These are phyloP conservation scores for Macrocentrus cingulum DNA, from an alignment of 1,140 invertebrate genomes.

Conservation along the genomic window DNA sequence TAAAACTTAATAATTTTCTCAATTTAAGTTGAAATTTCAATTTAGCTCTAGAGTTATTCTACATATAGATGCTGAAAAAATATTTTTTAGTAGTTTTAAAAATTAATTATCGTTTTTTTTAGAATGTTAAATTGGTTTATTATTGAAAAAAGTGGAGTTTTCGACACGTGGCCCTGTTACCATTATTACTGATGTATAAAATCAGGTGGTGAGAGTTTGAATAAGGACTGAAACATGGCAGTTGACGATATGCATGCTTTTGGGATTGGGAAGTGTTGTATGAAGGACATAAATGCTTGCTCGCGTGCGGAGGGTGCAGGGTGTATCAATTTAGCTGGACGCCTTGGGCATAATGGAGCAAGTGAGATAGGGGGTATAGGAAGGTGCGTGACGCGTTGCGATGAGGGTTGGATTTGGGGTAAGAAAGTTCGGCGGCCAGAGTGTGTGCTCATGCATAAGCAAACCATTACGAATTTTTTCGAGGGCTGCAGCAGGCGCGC, in stretches of 20 bases:
- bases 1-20: too few species aligned
- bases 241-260: conserved; percentile 12
- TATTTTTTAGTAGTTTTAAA: too few species aligned
- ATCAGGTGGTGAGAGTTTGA: background rate
- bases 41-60: too few species aligned
- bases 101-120: too few species aligned
- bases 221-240: background rate
- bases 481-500: conserved; percentile 25
- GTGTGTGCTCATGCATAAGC: conserved; percentile 13
- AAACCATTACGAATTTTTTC: conserved; percentile 2
- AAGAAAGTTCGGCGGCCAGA: background rate
- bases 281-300: conserved; percentile 6
- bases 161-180: too few species aligned
- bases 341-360: conserved; percentile 34
- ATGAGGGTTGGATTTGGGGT: conserved; percentile 9
- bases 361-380: conserved; percentile 1
- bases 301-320: conserved; percentile 25
- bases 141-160: too few species aligned
- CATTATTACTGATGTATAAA: too few species aligned
- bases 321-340: conserved; percentile 38
- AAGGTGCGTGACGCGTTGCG: conserved; percentile 12
- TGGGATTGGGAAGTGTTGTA: background rate
- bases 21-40: too few species aligned
- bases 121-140: too few species aligned
- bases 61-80: too few species aligned